Evolutionary conservation across 2,797 vertebrate genomes (phyloP), one percentile per base, ranked within the genome.

Genomic region (Podarcis lilfordi): DNA sequence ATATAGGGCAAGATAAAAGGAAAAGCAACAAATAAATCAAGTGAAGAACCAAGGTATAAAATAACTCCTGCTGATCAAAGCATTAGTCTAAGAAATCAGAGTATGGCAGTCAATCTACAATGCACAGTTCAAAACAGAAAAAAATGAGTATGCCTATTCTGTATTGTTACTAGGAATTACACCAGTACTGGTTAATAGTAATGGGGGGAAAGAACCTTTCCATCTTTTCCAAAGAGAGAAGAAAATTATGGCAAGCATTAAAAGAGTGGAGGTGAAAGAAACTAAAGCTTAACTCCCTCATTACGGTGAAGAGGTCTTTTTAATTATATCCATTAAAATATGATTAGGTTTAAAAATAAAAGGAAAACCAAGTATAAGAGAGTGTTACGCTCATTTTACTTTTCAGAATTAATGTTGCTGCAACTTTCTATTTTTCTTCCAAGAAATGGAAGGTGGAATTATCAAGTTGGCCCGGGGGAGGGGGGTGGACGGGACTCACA

Each of bases 251-350:
- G 84, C 80, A 86, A 91, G 89, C 81, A 93, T 94, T 88, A 88
- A 83, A 95, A 95, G 92, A 95, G 92, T 69, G 79, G 94, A 95
- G 92, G 84, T 94, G 82, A 94, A 86, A 88, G 45, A 95, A 95
- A 92, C 91, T 92, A 91, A 96, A 95, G 85, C 94, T 95, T 95
- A 95, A 95, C 82, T 94, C 93, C 92, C 89, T 89, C 93, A 93
- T 91, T 94, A 89, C 82, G 94, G 86, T 95, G 85, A 50, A 95
- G 94, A 93, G 86, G 86, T 92, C 90, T 95, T 95, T 81, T 96
- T 96, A 96, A 96, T 96, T 95, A 94, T 19, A 85, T 92, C 89
- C 89, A 96, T 96, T 96, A 95, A 96, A 92, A 95, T 94, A 96
- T 82, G 87, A 96, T 94, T 93, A 91, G 89, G 89, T 96, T 93